phyloP scores from a whole-genome alignment of 1,140 invertebrate genomes.

The Drosophila jambulina region DNA sequence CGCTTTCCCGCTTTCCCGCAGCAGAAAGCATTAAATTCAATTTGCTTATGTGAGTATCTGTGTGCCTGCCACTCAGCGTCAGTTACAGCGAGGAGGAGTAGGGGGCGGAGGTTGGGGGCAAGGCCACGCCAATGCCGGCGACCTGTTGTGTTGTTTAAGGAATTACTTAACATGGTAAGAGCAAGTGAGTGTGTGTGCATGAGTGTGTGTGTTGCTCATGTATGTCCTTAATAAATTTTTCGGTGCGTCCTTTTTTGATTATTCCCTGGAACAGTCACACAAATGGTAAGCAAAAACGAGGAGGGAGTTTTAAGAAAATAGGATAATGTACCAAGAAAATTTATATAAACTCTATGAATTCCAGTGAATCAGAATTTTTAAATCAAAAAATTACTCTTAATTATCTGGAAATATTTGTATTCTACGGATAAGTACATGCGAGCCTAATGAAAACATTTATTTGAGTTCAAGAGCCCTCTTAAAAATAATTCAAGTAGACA shows the following conservation, averaged over 20 bases:
- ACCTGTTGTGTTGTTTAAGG: slow-evolving; percentile 77
- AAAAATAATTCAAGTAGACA: not conserved
- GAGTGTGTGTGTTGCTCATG: too few species aligned
- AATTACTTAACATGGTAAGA: slow-evolving; percentile 70
- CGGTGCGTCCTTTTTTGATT: slow-evolving; percentile 15
- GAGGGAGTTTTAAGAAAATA: not conserved
- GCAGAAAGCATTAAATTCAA: slow-evolving; percentile 80
- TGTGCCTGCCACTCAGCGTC: slow-evolving; percentile 74
- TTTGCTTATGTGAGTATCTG: slow-evolving; percentile 56
- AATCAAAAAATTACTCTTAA: too few species aligned
- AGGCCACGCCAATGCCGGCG: slow-evolving; percentile 48
- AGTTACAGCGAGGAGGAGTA: slow-evolving; percentile 49
- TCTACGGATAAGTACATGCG: too few species aligned
- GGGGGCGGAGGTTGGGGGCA: slow-evolving; percentile 20
- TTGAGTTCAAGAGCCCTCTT: too few species aligned
- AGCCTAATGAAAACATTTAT: too few species aligned
- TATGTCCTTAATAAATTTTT: slow-evolving; percentile 44
- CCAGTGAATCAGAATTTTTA: too few species aligned
- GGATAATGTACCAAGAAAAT: not conserved
- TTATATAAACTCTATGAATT: not conserved
- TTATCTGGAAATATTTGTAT: too few species aligned
- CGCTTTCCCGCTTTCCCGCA: slow-evolving; percentile 14
- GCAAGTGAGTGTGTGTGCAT: slow-evolving; percentile 28
- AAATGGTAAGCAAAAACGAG: slow-evolving; percentile 13
- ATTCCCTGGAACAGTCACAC: slow-evolving; percentile 13